These are phyloP conservation scores for Balaeniceps rex DNA, from an alignment of 2,113 vertebrate genomes.

Conservation along the genomic window DNA sequence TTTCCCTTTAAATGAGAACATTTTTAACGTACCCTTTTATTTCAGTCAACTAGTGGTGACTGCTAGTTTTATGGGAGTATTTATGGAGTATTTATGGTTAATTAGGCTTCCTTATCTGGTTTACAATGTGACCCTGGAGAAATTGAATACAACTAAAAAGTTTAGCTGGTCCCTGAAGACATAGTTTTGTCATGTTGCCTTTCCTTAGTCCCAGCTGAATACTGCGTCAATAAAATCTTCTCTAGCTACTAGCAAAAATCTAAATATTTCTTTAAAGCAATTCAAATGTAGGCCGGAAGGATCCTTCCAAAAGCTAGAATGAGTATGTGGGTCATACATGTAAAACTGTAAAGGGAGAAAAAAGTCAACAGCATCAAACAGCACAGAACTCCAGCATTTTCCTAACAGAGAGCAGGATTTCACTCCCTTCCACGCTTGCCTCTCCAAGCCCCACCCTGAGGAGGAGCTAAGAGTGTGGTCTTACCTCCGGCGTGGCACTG, in stretches of 20 bases:
- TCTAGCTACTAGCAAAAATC: constrained; percentile 51
- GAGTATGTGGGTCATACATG: not conserved
- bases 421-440: accelerated
- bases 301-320: constrained; percentile 10
- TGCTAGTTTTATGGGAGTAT: constrained; percentile 53
- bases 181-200: constrained; percentile 56
- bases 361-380: not conserved
- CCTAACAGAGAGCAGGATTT: not conserved
- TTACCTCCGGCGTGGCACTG: constrained; percentile 89
- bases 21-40: constrained; percentile 6
- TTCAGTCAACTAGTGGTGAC: constrained; percentile 37
- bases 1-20: not conserved
- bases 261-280: constrained; percentile 44
- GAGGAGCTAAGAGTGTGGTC: not conserved
- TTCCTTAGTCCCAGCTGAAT: constrained; percentile 48
- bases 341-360: not conserved
- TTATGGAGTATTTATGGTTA: constrained; percentile 67
- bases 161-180: constrained; percentile 59
- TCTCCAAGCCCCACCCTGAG: accelerated
- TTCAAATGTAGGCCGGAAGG: constrained; percentile 45
- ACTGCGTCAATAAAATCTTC: constrained; percentile 61
- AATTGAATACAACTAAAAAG: constrained; percentile 66
- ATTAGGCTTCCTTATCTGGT: constrained; percentile 67
- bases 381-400: not conserved
- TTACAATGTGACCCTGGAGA: constrained; percentile 60